These are phyloP conservation scores for Meloidogyne floridensis DNA, from an alignment of 1,140 invertebrate genomes.

Conservation along the genomic window DNA sequence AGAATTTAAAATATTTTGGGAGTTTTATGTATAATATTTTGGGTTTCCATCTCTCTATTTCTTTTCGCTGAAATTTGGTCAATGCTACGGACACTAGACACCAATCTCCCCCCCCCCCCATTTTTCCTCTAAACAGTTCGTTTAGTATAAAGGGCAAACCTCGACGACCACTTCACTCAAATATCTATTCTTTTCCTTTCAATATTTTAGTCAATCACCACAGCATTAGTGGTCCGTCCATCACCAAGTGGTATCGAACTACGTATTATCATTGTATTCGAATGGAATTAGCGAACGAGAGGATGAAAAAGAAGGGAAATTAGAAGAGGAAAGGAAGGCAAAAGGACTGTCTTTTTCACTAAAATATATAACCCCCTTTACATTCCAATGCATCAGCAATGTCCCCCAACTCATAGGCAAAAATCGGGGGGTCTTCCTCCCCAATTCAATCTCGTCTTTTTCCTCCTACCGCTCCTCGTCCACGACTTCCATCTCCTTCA, in stretches of 20 bases:
- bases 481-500: neutral
- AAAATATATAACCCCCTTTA: neutral
- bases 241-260: neutral
- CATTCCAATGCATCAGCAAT: neutral
- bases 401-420: neutral
- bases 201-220: slow-evolving; percentile 4
- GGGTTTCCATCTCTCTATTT: neutral
- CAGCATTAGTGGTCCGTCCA: neutral
- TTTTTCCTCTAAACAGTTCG: slow-evolving; percentile 6
- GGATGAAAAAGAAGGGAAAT: neutral
- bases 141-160: neutral
- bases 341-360: neutral
- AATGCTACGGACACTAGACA: neutral
- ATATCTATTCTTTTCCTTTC: neutral
- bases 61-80: neutral
- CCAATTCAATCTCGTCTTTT: neutral
- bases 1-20: neutral
- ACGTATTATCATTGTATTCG: slow-evolving; percentile 1
- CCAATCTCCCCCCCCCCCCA: neutral
- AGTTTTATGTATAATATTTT: neutral
- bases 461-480: neutral
- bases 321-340: neutral
- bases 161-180: neutral
- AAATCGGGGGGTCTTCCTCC: neutral
- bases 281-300: neutral